Base-by-base conservation (phyloP, 2,888 invertebrate species). In the Nemotelus nigrinus region DNA sequence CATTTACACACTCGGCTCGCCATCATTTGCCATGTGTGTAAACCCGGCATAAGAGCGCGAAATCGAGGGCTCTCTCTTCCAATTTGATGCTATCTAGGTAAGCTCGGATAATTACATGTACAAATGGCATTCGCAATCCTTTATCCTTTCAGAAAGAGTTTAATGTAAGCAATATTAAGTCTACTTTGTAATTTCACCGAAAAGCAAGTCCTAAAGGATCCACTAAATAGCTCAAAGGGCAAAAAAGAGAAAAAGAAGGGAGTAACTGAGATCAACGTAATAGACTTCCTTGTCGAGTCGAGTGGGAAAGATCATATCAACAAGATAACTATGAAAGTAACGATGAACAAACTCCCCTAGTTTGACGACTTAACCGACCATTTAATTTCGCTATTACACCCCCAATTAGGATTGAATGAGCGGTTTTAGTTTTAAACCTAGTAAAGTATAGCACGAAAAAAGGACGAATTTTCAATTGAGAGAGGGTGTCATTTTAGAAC, bases 341-440 rank as follows among this genome's bases (percentile, higher is more conserved):
- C 81, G 82, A 81, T 82, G 82, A 81, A 82, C 82, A 82, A 78
- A 82, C 82, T 82, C 60, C 58, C 45, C 41, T 10, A 39, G 41
- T 60, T 50, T 72, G 55, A 63, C 81, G 81, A 82, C 81, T 83
- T 82, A 83, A 82, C 82, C 82, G 81, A 83, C 82, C 83, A 83
- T 83, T 84, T 84, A 84, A 85, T 83, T 82, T 84, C 82, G 83
- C 85, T 83, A 84, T 85, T 85, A 84, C 85, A 86, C 85, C 84
- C 85, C 84, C 85, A 86, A 86, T 86, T 86, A 86, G 83, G 81
- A 83, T 79, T 81, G 82, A 84, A 84, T 83, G 82, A 83, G 80
- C 80, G 72, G 53, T 67, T 78, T 78, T 76, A 76, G 75, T 79
- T 78, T 76, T 65, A 76, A 67, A 76, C 55, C n/a, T 63, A 45